Conservation (phyloP, 2,888 invertebrate species). For the Apoda limacodes region DNA sequence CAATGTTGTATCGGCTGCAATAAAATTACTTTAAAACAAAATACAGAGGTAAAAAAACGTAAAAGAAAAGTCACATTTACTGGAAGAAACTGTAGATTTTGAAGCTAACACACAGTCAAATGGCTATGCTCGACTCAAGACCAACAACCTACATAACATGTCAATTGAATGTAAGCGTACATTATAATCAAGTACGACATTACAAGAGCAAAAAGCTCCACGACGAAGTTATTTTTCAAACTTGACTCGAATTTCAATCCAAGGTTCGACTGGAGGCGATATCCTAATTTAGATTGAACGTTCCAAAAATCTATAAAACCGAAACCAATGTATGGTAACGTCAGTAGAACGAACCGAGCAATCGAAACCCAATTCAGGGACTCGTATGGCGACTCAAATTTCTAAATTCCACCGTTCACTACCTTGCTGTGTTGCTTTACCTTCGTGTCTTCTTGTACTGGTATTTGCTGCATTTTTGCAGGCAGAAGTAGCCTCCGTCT, state of each 20-base stretch:
- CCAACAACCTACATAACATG: conserved; percentile 51
- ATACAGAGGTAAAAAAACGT: too few relatives aligned
- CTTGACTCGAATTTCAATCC: conserved; percentile 35
- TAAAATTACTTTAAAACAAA: too few relatives aligned
- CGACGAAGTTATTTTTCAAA: conserved; percentile 53
- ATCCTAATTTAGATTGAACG: not conserved
- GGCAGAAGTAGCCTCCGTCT: conserved; percentile 35
- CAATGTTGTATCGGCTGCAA: too few relatives aligned
- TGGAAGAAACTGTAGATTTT: too few relatives aligned
- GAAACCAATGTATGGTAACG: conserved; percentile 63
- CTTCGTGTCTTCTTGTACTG: conserved; percentile 64
- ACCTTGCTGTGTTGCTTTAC: conserved; percentile 68
- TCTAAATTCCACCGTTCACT: conserved; percentile 55
- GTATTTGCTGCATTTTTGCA: conserved; percentile 45
- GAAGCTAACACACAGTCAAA: conserved; percentile 26
- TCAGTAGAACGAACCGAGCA: conserved; percentile 40
- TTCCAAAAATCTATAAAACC: conserved; percentile 21
- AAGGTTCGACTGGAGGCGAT: conserved; percentile 12
- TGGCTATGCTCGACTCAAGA: conserved; percentile 45
- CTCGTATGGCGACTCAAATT: conserved; percentile 66
- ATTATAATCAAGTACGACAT: conserved; percentile 45
- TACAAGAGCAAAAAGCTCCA: conserved; percentile 45
- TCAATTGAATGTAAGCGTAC: conserved; percentile 50
- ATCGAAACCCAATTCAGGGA: conserved; percentile 53
- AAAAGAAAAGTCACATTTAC: too few relatives aligned